Evolutionary conservation across 2,113 vertebrate genomes (phyloP), one percentile per base, ranked within the genome.

Genomic region (Girardinichthys multiradiatus): DNA sequence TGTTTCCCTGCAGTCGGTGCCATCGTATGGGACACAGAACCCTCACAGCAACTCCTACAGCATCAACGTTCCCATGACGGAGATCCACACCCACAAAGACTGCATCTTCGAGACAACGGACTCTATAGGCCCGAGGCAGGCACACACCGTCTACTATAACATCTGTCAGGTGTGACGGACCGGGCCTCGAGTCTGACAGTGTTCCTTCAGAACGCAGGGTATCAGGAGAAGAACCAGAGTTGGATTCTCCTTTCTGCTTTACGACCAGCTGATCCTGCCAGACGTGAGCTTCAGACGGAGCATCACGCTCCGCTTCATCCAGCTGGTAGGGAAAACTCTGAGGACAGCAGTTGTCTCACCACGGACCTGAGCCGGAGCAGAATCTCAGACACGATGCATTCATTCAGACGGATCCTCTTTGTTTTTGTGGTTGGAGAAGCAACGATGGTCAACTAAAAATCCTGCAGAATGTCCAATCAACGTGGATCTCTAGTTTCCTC

Each of bases 151-250:
- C 61, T 95, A 95, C 39, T 96, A 95, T 15, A 96, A 94, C 90
- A 93, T 96, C 89, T 96, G 95, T 14, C 95, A 95, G 89, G 95
- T 95, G 60, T 95, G 79, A 94, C 24, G 30, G 39, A 57, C 29
- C 4, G 1, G 4, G 12, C 21, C 57, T 24, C n/a, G 24, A n/a
- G 35, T 58, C 29, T n/a, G 26, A 1, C 33, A n/a, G 51, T 6
- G 28, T 64, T 39, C 19, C 3, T 15, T 0, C 26, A 27, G 10
- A n/a, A 12, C 30, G n/a, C 64, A 37, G 57, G 63, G 11, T 11
- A 6, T 30, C 65, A 28, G 29, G 61, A 30, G 27, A n/a, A 3
- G 70, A 80, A 57, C 65, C 14, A 30, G 10, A 17, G 28, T 61
- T 15, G 29, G 13, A 77, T 27, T 37, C 6, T 61, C 33, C 68